Percentiles rank a stretch among this genome's conserved stretches.
Conservation (phyloP, 2,797 vertebrate species). For the Halcyon leucocephala region DNA sequence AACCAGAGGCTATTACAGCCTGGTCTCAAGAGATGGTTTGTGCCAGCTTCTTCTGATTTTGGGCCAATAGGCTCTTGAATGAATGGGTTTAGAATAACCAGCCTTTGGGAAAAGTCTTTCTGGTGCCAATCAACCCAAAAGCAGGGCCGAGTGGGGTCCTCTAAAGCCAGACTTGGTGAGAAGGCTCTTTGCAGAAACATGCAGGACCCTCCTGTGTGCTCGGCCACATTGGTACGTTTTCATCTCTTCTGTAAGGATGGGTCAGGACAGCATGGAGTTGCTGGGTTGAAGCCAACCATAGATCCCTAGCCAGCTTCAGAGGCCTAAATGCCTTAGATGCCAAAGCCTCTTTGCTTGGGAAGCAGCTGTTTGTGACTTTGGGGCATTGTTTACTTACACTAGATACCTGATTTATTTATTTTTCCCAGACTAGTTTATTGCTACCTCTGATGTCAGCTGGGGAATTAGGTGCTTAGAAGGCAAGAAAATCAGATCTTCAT, state of each 20-base stretch:
- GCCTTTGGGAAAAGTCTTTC: not conserved
- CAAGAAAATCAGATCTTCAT: not conserved
- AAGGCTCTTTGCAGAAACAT: not conserved
- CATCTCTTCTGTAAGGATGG: not conserved
- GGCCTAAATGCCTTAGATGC: not conserved
- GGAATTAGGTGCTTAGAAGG: not conserved
- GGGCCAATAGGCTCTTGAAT: not conserved
- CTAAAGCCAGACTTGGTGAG: not conserved
- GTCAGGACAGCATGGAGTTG: not conserved
- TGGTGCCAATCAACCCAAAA: not conserved
- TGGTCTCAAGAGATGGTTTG: not conserved
- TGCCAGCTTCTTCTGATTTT: slow-evolving; percentile 18
- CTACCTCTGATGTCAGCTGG: not conserved
- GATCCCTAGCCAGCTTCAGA: not conserved
- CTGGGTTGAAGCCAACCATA: not conserved
- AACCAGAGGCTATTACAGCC: slow-evolving; percentile 6
- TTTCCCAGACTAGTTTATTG: not conserved
- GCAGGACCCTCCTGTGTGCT: not conserved
- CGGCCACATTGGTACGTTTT: accelerated
- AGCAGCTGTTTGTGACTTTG: not conserved
- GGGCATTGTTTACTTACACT: not conserved
- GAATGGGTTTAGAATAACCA: slow-evolving; percentile 8
- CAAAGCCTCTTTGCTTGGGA: not conserved
- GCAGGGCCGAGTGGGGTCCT: not conserved
- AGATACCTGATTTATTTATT: not conserved